These are phyloP conservation scores for Orius insidiosus DNA, from an alignment of 1,140 invertebrate species.

Conservation along the genomic window DNA sequence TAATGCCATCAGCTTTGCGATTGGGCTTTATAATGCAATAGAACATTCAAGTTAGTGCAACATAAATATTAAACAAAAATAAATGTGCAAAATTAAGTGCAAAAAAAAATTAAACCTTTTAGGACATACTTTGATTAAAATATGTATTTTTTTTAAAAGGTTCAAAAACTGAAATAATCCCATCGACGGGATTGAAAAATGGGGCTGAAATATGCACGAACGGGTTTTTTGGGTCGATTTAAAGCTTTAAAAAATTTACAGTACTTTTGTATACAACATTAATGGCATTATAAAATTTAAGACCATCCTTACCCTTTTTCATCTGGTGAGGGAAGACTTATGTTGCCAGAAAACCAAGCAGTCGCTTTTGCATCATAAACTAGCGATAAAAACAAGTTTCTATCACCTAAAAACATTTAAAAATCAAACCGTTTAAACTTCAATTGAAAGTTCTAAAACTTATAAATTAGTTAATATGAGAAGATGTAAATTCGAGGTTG, in stretches of 20 bases:
- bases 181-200: no score
- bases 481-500: no score
- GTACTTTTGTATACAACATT: background rate
- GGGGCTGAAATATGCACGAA: background rate
- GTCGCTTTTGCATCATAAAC: conserved; percentile 77
- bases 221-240: background rate
- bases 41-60: conserved; percentile 19
- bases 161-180: background rate
- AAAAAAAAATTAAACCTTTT: background rate
- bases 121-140: background rate
- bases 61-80: conserved; percentile 3
- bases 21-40: conserved; percentile 37
- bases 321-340: conserved; percentile 45
- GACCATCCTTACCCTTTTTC: conserved; percentile 41
- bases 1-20: conserved; percentile 63
- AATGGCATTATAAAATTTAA: no score
- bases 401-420: conserved; percentile 44
- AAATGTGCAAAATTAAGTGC: background rate
- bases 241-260: background rate
- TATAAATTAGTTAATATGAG: no score
- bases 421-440: no score
- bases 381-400: conserved; percentile 61
- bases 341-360: conserved; percentile 60
- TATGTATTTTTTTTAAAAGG: no score
- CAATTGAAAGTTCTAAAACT: no score